These are phyloP conservation scores for Acanthochromis polyacanthus DNA, from an alignment of 2,113 vertebrate species.

Conservation along the genomic window DNA sequence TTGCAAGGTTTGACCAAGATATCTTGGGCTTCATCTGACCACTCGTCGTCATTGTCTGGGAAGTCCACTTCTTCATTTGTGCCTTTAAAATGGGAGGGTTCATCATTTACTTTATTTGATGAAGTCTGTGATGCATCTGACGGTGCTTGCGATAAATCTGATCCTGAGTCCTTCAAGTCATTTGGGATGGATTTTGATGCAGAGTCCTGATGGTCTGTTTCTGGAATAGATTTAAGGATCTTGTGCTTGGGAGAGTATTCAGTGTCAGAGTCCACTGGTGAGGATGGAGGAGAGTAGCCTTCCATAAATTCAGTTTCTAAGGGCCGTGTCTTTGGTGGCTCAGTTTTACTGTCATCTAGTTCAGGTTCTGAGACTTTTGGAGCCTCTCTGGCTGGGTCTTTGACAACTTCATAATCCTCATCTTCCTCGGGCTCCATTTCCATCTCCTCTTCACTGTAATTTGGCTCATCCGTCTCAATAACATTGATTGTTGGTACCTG, in stretches of 20 bases:
- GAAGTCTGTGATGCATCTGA: slow-evolving; percentile 25
- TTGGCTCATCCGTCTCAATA: slow-evolving; percentile 85
- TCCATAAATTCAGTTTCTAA: slow-evolving; percentile 75
- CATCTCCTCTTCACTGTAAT: slow-evolving; percentile 83
- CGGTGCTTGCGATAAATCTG: slow-evolving; percentile 28
- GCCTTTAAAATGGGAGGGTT: slow-evolving; percentile 30
- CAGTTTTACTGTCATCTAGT: slow-evolving; percentile 32
- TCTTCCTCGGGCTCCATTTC: slow-evolving; percentile 73
- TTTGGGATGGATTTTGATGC: not conserved
- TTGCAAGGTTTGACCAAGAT: slow-evolving; percentile 51
- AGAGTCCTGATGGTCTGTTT: slow-evolving; percentile 18
- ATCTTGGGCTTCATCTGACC: slow-evolving; percentile 70
- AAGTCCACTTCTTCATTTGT: slow-evolving; percentile 69
- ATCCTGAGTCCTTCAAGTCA: slow-evolving; percentile 1
- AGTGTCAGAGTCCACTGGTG: slow-evolving; percentile 73
- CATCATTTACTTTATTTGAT: slow-evolving; percentile 15
- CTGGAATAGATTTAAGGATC: slow-evolving; percentile 30
- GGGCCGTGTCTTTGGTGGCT: slow-evolving; percentile 54
- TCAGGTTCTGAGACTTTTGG: slow-evolving; percentile 26
- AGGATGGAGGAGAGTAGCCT: slow-evolving; percentile 76
- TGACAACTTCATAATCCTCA: slow-evolving; percentile 68
- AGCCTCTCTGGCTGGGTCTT: slow-evolving; percentile 54
- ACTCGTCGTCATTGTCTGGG: slow-evolving; percentile 70
- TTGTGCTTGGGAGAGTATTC: slow-evolving; percentile 72
- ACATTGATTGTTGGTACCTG: slow-evolving; percentile 87